Evolutionary conservation across 2,797 vertebrate genomes (phyloP).

Genomic region (Miichthys miiuy): DNA sequence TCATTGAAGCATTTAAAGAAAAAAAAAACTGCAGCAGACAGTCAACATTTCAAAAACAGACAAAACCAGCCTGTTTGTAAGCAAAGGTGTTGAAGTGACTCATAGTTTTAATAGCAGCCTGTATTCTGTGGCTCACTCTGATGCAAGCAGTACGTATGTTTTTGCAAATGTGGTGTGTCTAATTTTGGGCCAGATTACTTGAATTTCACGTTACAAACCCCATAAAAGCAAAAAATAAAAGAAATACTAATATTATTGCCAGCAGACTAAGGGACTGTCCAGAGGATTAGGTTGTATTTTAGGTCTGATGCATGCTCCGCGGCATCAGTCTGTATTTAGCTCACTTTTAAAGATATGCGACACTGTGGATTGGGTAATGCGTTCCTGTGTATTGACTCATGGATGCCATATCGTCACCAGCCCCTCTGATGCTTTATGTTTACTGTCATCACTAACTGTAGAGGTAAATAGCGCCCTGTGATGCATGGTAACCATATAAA

Average conservation of each 20-base stretch:
- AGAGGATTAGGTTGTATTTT: neutral
- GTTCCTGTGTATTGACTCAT: constrained; percentile 59
- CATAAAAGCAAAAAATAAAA: neutral
- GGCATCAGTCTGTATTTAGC: constrained; percentile 34
- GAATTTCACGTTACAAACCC: neutral
- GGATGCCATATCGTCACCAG: constrained; percentile 13
- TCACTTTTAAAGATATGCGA: constrained; percentile 31
- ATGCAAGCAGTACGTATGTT: neutral
- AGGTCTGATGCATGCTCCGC: constrained; percentile 3
- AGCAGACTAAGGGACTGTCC: neutral
- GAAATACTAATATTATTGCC: neutral
- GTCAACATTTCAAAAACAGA: constrained; percentile 11
- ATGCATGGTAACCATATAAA: constrained; percentile 52
- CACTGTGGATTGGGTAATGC: constrained; percentile 16
- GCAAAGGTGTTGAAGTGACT: constrained; percentile 7
- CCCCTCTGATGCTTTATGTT: constrained; percentile 45
- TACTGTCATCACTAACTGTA: constrained; percentile 49
- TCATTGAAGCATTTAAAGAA: neutral
- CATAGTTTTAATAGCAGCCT: neutral
- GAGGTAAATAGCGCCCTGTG: constrained; percentile 37
- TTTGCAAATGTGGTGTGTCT: constrained; percentile 10
- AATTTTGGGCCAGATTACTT: neutral
- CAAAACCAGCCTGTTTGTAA: constrained; percentile 2
- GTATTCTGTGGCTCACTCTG: neutral
- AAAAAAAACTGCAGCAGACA: neutral